A percentile compares a stretch with the other conserved stretches of the same genome.
Evolutionary conservation across 2,797 vertebrate species (phyloP).

Genomic region (Octomys mimax): DNA sequence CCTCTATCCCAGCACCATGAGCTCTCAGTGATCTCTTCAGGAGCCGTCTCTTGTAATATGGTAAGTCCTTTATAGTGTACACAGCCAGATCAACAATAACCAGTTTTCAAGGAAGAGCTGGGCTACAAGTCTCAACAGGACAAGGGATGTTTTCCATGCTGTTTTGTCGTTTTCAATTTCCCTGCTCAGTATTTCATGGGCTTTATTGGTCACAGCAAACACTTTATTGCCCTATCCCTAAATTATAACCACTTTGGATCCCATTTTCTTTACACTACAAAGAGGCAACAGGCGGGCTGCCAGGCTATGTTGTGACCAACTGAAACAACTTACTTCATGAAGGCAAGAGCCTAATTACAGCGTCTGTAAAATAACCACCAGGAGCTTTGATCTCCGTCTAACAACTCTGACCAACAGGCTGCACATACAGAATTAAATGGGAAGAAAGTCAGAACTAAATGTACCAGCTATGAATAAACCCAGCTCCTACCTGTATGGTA

Average conservation of each 20-base stretch:
- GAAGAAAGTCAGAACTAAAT: conserved; percentile 78
- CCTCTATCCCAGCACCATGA: neutral
- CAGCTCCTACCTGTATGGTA: conserved; percentile 77
- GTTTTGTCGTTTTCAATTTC: conserved; percentile 39
- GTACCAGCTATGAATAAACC: conserved; percentile 73
- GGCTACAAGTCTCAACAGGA: neutral
- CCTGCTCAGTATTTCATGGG: conserved; percentile 26
- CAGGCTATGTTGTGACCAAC: conserved; percentile 46
- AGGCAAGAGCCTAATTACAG: conserved; percentile 71
- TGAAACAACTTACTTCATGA: conserved; percentile 62
- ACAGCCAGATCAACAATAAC: neutral
- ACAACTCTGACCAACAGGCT: conserved; percentile 66
- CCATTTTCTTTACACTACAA: conserved; percentile 76
- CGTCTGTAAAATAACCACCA: conserved; percentile 65
- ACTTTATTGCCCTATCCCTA: conserved; percentile 16
- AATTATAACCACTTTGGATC: conserved; percentile 66
- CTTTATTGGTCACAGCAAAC: conserved; percentile 62
- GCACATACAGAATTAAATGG: conserved; percentile 69
- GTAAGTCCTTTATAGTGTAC: neutral
- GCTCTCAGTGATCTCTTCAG: neutral
- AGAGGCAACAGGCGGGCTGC: conserved; percentile 43
- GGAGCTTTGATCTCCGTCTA: conserved; percentile 74
- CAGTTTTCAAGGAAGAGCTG: neutral
- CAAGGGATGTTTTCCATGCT: neutral
- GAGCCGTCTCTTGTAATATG: neutral